Percentiles rank a stretch among this genome's conserved stretches.
These are phyloP conservation scores for Pteria penguin DNA, from an alignment of 2,888 invertebrate species.

Conservation along the genomic window DNA sequence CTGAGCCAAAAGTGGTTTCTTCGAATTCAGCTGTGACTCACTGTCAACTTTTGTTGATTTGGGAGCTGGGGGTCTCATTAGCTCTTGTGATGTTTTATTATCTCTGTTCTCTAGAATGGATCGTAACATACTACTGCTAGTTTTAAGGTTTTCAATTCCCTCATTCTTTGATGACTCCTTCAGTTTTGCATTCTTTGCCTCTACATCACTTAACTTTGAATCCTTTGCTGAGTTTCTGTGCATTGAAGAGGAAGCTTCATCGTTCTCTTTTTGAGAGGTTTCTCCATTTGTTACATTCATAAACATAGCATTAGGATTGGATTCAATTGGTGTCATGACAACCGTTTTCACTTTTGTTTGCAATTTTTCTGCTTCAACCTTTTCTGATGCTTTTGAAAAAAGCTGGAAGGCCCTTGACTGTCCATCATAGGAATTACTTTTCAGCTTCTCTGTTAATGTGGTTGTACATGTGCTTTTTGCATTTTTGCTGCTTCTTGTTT, in stretches of 20 bases:
- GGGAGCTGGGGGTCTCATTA: neutral
- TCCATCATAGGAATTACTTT: conserved; percentile 60
- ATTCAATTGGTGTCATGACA: conserved; percentile 58
- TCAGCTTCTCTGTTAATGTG: conserved; percentile 51
- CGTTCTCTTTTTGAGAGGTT: conserved; percentile 19
- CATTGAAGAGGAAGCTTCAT: conserved; percentile 3
- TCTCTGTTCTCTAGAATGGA: conserved; percentile 10
- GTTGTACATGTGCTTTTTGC: conserved; percentile 8
- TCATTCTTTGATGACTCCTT: neutral
- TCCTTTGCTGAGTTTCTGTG: neutral
- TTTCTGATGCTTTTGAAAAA: conserved; percentile 66
- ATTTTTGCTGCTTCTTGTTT: neutral
- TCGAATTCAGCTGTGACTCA: neutral
- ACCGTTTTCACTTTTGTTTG: conserved; percentile 49
- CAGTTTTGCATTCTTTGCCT: conserved; percentile 15
- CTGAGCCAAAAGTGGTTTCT: conserved; percentile 2
- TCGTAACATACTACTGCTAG: conserved; percentile 1
- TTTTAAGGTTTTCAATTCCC: neutral
- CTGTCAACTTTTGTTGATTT: neutral
- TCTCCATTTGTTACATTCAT: conserved; percentile 38
- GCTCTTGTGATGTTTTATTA: neutral
- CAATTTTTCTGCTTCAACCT: conserved; percentile 56
- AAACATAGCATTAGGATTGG: conserved; percentile 63
- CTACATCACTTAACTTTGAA: conserved; percentile 23
- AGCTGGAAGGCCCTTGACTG: conserved; percentile 64